A percentile compares a stretch with the other conserved stretches of the same genome.
These are phyloP conservation scores for Drosophila dives DNA, from an alignment of 2,888 invertebrate genomes.

Conservation along the genomic window DNA sequence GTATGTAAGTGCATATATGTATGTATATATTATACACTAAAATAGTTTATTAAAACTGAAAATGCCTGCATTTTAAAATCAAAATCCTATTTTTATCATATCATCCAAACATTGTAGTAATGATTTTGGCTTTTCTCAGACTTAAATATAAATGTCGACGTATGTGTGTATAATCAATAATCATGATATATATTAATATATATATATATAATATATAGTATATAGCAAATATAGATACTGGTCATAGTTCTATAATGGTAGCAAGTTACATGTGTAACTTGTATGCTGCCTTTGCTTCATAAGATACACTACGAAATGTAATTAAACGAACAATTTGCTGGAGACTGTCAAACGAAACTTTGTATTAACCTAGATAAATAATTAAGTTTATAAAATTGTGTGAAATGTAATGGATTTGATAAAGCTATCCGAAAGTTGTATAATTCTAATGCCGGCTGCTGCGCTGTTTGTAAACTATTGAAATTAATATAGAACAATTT, in stretches of 20 bases:
- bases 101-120: constrained; percentile 28
- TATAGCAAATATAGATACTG: constrained; percentile 14
- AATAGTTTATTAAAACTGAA: constrained; percentile 39
- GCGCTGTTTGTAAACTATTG: constrained; percentile 39
- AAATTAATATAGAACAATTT: constrained; percentile 38
- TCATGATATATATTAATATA: constrained; percentile 22
- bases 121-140: constrained; percentile 36
- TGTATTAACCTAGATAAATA: neutral
- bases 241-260: constrained; percentile 9
- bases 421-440: constrained; percentile 41
- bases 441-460: constrained; percentile 27
- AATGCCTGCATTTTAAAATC: constrained; percentile 43
- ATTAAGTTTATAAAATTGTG: constrained; percentile 10
- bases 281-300: constrained; percentile 12
- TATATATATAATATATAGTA: neutral
- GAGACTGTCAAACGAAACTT: constrained; percentile 10
- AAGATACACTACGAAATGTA: constrained; percentile 33
- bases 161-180: constrained; percentile 10
- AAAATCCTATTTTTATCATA: constrained; percentile 13
- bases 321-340: constrained; percentile 14
- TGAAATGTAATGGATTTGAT: constrained; percentile 41
- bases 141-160: constrained; percentile 30
- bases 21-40: constrained; percentile 31
- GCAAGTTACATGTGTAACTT: constrained; percentile 6
- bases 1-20: constrained; percentile 23